Base-by-base conservation (phyloP, 2,113 vertebrate genomes). In the Mungos mungo region DNA sequence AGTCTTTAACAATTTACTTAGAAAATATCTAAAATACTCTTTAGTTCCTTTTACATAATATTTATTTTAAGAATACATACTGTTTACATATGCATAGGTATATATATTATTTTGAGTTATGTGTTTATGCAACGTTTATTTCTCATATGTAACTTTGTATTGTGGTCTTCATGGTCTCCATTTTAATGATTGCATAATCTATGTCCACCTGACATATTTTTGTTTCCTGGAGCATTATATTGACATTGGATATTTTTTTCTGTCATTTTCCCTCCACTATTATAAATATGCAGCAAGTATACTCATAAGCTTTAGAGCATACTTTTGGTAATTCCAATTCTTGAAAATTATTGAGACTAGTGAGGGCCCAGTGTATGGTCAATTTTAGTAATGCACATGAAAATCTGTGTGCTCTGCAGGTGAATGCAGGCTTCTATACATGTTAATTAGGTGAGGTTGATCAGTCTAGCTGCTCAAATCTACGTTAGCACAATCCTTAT, bases 81-180 rank as follows among this genome's bases (percentile, higher is more conserved):
- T 14, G 1, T 76, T 89, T 63, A 71, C 19, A 66, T 8, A 38
- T 54, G 16, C 81, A 0, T 85, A 45, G 4, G 4, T 72, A 66
- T 91, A 14, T 74, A 31, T 71, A 27, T 54, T 66, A 63, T 41
- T 94, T 97, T 74, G 41, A 92, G 4, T 35, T 65, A 54, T 50
- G 31, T 74, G 95, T 88, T 96, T 50, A 87, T 63, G 21, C 2
- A 57, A 29, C 10, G 50, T 82, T 95, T 69, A 38, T 96, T 95
- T 94, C 7, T 60, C 33, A 65, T 14, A 68, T 25, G 12, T n/a
- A 89, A 12, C 3, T 92, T 83, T 87, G 7, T 68, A 45, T 47
- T 47, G 31, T 47, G 31, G 19, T 68, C 15, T 57, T 76, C 9
- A 47, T 29, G 35, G 8, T 94, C 94, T 35, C 25, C 35, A 71